Evolutionary conservation across 2,113 vertebrate genomes (phyloP), one percentile per base, ranked within the genome.

Genomic region (Platysternon megacephalum): DNA sequence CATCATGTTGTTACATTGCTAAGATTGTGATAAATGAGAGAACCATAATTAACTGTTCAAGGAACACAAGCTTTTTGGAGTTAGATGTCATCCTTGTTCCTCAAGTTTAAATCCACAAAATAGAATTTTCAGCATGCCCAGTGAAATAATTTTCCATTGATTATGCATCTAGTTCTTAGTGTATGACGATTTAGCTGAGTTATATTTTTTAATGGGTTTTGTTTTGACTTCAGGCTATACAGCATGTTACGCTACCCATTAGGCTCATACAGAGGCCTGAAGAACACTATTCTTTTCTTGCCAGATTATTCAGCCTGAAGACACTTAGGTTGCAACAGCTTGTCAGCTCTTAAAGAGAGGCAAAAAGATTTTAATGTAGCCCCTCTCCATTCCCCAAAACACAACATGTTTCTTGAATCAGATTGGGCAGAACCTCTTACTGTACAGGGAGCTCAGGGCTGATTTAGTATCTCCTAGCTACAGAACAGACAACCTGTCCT

Each of bases 111-210:
- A 91, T 92, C 87, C 46, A 95, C 86, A 87, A 96, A 97, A 89
- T n/a, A 68, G 11, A 91, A 89, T 10, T 94, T 86, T 97, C 93
- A 32, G 21, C 32, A 80, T 91, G 95, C 91, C 88, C 79, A 95
- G 61, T 95, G 82, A 93, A 95, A 93, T 93, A 88, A 96, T 97
- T 96, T 95, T 93, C 87, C 68, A 96, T 97, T 88, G 84, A 95
- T 96, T 96, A 84, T 94, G 55, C 26, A 93, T 91, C 89, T 87
- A 93, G 82, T 85, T 76, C 55, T 93, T 78, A 87, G 84, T 0
- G 1, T 93, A 82, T 68, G 82, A 93, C 11, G 87, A 90, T 95
- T 84, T 91, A 91, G 95, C 89, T 86, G 83, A 91, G 84, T 85
- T 96, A 46, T 91, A 86, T 53, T 10, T 86, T 80, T 90, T 87